A percentile compares a stretch with the other conserved stretches of the same genome.
Conservation (phyloP, 1,140 invertebrate genomes). For the Dendrolimus kikuchii region DNA sequence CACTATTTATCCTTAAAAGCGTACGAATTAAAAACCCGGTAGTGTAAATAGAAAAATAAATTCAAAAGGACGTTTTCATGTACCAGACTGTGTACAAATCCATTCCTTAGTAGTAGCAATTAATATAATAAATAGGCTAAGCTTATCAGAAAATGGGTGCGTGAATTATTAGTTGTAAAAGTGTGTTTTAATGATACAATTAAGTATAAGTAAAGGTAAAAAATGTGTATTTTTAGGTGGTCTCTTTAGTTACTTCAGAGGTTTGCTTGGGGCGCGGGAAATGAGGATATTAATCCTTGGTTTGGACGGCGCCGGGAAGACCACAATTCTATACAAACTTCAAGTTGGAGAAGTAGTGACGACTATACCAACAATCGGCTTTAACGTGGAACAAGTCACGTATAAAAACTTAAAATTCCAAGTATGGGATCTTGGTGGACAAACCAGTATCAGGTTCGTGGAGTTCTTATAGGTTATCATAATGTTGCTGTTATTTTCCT, state of each 20-base stretch:
- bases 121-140: slow-evolving; percentile 54
- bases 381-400: slow-evolving; percentile 97
- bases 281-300: slow-evolving; percentile 98
- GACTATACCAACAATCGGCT: slow-evolving; percentile 97
- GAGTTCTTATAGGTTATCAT: background rate
- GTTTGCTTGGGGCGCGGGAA: slow-evolving; percentile 93
- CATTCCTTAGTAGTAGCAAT: slow-evolving; percentile 44
- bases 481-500: background rate
- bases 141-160: slow-evolving; percentile 59
- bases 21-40: slow-evolving; percentile 15
- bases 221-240: slow-evolving; percentile 80
- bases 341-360: slow-evolving; percentile 99
- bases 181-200: slow-evolving; percentile 7
- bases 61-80: slow-evolving; percentile 25
- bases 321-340: slow-evolving; percentile 97
- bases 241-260: slow-evolving; percentile 95
- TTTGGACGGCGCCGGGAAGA: slow-evolving; percentile 98
- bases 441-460: slow-evolving; percentile 87
- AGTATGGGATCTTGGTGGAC: slow-evolving; percentile 99
- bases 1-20: slow-evolving; percentile 31
- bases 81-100: slow-evolving; percentile 19
- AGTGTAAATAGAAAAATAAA: slow-evolving; percentile 17
- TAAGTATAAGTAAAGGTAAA: slow-evolving; percentile 1
- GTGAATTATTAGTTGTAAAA: slow-evolving; percentile 25
- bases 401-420: slow-evolving; percentile 97